A percentile compares a stretch with the other conserved stretches of the same genome.
Conservation (phyloP, 2,888 invertebrate genomes). For the Eupsilia transversa region DNA sequence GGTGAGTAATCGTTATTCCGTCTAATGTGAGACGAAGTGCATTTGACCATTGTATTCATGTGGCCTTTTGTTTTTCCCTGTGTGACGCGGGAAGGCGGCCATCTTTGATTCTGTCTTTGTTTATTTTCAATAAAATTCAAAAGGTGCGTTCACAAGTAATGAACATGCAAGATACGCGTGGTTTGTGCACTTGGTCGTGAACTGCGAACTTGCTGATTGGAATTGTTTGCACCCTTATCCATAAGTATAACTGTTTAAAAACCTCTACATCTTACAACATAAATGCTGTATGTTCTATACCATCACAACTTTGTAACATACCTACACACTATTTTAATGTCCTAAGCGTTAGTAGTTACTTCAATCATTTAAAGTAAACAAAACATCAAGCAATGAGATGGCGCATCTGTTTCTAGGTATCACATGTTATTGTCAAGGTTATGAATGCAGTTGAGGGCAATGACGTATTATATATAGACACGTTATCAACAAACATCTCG, state of each 20-base stretch:
- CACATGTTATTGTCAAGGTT: constrained; percentile 47
- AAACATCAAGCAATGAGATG: constrained; percentile 3
- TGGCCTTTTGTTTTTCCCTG: constrained; percentile 43
- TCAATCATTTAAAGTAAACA: constrained; percentile 10
- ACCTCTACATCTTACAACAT: background rate
- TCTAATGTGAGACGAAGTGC: background rate
- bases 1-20: constrained; percentile 24
- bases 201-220: background rate
- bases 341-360: background rate
- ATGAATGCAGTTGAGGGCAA: constrained; percentile 7
- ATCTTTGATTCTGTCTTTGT: constrained; percentile 54
- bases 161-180: constrained; percentile 15
- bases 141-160: constrained; percentile 44
- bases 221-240: background rate
- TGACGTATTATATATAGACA: too few species aligned
- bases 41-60: constrained; percentile 37
- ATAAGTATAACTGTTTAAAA: constrained; percentile 4
- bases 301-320: background rate
- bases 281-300: background rate
- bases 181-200: background rate
- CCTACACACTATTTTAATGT: constrained; percentile 8
- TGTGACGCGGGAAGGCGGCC: constrained; percentile 42
- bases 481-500: too few species aligned
- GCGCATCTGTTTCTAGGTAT: constrained; percentile 29
- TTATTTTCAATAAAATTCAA: constrained; percentile 48